A percentile compares a stretch with the other conserved stretches of the same genome.
Evolutionary conservation across 1,140 invertebrate species (phyloP).

Genomic region (Pachyrhynchus sulphureomaculatus): DNA sequence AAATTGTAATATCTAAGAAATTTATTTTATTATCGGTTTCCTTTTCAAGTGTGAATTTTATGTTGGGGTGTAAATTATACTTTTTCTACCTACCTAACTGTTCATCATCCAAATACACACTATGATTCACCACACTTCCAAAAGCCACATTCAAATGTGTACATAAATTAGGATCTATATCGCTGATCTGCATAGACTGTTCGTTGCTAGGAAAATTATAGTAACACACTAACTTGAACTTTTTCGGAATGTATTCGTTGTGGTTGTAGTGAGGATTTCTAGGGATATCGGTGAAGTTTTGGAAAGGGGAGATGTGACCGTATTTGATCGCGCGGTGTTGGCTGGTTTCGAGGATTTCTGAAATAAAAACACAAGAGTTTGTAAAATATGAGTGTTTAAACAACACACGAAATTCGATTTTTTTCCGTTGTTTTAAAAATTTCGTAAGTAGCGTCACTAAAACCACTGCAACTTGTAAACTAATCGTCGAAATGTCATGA

Average conservation of each 20-base stretch:
- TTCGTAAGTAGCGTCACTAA: no score
- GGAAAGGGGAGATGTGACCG: constrained; percentile 2
- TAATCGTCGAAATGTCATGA: no score
- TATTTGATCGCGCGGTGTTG: constrained; percentile 33
- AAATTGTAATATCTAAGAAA: no score
- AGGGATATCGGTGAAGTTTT: constrained; percentile 8
- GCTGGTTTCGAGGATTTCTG: constrained; percentile 17
- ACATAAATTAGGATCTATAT: constrained; percentile 70
- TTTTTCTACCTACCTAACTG: constrained; percentile 25
- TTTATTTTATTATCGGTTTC: no score
- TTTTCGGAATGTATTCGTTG: not conserved
- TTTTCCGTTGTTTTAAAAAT: no score
- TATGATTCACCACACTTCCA: constrained; percentile 64
- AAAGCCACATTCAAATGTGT: constrained; percentile 81
- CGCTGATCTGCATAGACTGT: constrained; percentile 55
- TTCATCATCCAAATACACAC: constrained; percentile 49
- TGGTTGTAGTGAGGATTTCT: not conserved
- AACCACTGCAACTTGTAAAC: no score
- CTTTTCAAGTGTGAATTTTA: no score
- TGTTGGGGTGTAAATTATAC: no score
- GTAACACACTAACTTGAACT: constrained; percentile 62
- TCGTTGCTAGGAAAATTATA: constrained; percentile 58
- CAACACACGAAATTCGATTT: no score
- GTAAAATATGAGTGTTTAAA: no score
- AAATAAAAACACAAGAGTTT: constrained; percentile 8